Conservation (phyloP, 2,888 invertebrate species). For the Tenthredo notha region DNA sequence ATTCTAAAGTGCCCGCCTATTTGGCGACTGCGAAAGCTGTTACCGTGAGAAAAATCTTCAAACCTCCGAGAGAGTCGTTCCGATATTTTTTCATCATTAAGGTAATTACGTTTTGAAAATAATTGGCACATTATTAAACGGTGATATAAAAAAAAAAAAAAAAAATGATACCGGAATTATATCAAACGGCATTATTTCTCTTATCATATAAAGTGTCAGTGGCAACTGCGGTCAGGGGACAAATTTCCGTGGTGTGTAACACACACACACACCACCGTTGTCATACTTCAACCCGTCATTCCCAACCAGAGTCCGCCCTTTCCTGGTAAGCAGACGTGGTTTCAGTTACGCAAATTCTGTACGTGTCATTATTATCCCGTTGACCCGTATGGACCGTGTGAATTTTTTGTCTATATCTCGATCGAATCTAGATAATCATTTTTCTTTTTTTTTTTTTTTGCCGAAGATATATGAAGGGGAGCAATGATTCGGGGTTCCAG, state of each 20-base stretch:
- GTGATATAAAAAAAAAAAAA: no score
- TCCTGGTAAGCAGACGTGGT: conserved; percentile 30
- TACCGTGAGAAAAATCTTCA: neutral
- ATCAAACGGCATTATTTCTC: neutral
- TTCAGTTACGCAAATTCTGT: conserved; percentile 35
- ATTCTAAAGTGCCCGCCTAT: conserved; percentile 18
- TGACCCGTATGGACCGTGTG: neutral
- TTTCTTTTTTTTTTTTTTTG: no score
- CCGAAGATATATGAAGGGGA: neutral
- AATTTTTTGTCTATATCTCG: neutral
- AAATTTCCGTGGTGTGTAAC: neutral
- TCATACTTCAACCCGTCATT: conserved; percentile 47
- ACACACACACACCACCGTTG: conserved; percentile 9
- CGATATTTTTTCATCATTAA: neutral
- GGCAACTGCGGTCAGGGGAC: neutral
- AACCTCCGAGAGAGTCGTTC: neutral
- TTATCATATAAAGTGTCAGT: conserved; percentile 31
- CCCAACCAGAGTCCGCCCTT: conserved; percentile 41
- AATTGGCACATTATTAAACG: neutral
- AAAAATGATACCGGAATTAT: neutral
- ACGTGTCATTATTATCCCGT: conserved; percentile 7
- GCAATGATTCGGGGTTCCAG: neutral
- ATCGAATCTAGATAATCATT: neutral
- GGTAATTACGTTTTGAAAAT: neutral
- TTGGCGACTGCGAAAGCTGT: neutral